phyloP scores from a whole-genome alignment of 37 sponge, comb jelly and placozoan species.

The Halichondria panicea region DNA sequence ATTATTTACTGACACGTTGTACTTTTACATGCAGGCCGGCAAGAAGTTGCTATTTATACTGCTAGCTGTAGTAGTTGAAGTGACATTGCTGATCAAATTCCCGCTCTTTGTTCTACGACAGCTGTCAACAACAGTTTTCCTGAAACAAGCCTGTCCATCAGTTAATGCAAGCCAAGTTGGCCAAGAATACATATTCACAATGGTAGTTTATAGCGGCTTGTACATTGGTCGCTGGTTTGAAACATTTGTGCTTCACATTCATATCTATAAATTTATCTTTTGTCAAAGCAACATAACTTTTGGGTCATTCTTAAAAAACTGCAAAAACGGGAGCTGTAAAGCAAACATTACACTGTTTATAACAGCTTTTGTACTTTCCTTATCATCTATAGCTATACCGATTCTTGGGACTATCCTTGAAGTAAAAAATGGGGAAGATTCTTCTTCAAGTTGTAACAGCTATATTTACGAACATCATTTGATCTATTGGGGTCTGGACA shows the following conservation, averaged over 20 bases:
- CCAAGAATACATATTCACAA: too few species aligned
- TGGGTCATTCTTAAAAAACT: too few species aligned
- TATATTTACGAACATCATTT: neutral
- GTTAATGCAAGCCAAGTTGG: too few species aligned
- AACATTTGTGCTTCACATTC: neutral
- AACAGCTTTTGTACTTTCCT: neutral
- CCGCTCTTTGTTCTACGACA: too few species aligned
- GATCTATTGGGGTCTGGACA: neutral
- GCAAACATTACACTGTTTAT: neutral
- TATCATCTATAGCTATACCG: neutral
- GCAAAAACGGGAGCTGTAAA: too few species aligned
- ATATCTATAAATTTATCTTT: constrained; percentile 6
- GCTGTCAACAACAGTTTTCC: too few species aligned
- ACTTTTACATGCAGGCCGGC: too few species aligned
- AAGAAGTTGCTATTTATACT: neutral
- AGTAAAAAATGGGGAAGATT: neutral
- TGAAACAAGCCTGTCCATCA: too few species aligned
- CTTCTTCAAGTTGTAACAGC: neutral
- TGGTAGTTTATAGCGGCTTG: neutral
- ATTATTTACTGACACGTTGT: too few species aligned
- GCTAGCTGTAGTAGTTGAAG: neutral
- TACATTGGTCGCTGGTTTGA: neutral
- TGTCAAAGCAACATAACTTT: too few species aligned
- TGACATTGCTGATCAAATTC: neutral
- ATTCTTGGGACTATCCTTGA: neutral